Evolutionary conservation across 1,140 invertebrate genomes (phyloP), one percentile per base, ranked within the genome.

Genomic region (Episyrphus balteatus): DNA sequence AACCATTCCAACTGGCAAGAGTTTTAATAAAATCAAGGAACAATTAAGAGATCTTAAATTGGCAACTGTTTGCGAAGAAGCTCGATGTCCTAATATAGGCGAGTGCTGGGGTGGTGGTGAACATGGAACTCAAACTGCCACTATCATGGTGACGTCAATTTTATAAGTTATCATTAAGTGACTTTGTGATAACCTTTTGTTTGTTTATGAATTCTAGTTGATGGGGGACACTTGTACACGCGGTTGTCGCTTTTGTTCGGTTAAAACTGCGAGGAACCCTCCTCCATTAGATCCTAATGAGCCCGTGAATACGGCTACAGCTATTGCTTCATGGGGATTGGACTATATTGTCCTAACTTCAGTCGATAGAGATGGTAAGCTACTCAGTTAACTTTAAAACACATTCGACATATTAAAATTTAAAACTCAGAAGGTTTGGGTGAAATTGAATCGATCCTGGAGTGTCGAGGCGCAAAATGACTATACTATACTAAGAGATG

Each of bases 31-130:
- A 59, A 70, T 99, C 13, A 99, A 98, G 62, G 76, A 85, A 42
- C 86, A 92, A 61, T 70, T 99, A 11, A 72, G 91, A 46, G 78
- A 83, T 13, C 73, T 98, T 12, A 97, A 95, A 56, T 73, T 99
- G 10, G 87, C 92, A 57, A 99, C 97, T 3, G 96, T 99, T 1
- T 99, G 97, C 70, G 93, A 99, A 68, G 97, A 99, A 74, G 97
- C 97, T 0, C 76, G 91, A 52, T 99, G 97, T 77, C 97, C 97
- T 1, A 99, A 99, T 71, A 98, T 99, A 56, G 93, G 94, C 17
- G 94, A 98, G 74, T 99, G 96, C 72, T 99, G 97, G 97, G 94
- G 93, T 52, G 95, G 88, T n/a, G 87, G 87, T 44, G 78, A 82
- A 56, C 80, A 90, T 72, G 83, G 84, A 21, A 88, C 85, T 12